Evolutionary conservation across 2,113 vertebrate genomes (phyloP).

Genomic region (Mungos mungo): DNA sequence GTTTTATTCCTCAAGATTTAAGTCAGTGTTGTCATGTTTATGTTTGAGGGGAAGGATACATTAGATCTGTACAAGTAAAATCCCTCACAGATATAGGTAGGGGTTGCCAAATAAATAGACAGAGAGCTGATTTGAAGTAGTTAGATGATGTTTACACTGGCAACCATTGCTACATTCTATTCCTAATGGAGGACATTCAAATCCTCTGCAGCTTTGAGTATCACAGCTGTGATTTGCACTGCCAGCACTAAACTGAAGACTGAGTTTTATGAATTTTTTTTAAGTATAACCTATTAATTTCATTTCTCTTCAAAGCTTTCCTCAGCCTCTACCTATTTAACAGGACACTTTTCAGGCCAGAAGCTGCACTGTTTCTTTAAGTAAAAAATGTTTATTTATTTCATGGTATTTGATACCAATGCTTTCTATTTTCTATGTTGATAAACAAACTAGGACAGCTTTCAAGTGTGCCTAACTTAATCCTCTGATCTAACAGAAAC

Average conservation of each 20-base stretch:
- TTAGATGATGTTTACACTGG: not conserved
- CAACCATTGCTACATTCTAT: not conserved
- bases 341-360: not conserved
- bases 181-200: not conserved
- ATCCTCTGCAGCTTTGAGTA: not conserved
- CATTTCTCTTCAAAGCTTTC: not conserved
- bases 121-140: not conserved
- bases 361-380: not conserved
- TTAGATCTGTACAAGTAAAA: not conserved
- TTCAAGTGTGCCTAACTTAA: not conserved
- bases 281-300: not conserved
- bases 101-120: not conserved
- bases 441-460: not conserved
- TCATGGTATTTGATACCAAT: not conserved
- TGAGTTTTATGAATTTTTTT: not conserved
- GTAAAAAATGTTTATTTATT: not conserved
- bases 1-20: conserved; percentile 23
- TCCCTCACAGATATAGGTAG: not conserved
- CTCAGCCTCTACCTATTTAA: not conserved
- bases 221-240: not conserved
- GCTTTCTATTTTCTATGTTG: not conserved
- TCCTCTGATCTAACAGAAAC: not conserved
- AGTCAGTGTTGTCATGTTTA: not conserved
- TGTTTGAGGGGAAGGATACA: not conserved
- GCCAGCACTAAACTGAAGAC: not conserved